These are phyloP conservation scores for Abrostola tripartita DNA, from an alignment of 2,888 invertebrate genomes.

Conservation along the genomic window DNA sequence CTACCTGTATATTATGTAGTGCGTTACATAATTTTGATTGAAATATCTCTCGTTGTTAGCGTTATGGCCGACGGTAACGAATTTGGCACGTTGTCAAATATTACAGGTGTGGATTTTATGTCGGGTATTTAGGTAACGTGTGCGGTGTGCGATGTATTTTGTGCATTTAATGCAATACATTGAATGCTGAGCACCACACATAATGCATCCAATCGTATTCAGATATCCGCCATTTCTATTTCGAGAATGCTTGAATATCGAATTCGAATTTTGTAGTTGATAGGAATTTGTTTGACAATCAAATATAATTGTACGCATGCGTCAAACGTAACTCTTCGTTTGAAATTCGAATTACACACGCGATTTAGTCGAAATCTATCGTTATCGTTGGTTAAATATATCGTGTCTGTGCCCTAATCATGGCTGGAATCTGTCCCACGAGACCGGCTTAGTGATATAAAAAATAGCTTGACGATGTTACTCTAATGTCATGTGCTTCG, in stretches of 20 bases:
- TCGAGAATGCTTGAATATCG: conserved; percentile 24
- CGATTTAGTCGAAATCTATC: conserved; percentile 17
- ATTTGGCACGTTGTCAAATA: conserved; percentile 51
- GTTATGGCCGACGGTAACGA: conserved; percentile 29
- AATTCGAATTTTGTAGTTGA: conserved; percentile 15
- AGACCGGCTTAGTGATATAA: conserved; percentile 14
- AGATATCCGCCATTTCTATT: conserved; percentile 32
- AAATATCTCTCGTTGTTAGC: conserved; percentile 42
- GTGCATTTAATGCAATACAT: conserved; percentile 23
- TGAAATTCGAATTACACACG: conserved; percentile 11
- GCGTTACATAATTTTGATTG: conserved; percentile 51
- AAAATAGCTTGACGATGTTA: conserved; percentile 22
- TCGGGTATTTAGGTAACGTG: conserved; percentile 25
- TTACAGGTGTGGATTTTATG: conserved; percentile 48
- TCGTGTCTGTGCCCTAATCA: conserved; percentile 15
- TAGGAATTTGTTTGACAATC: conserved; percentile 37
- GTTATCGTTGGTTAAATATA: conserved; percentile 16
- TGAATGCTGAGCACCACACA: conserved; percentile 23
- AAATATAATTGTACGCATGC: conserved; percentile 15
- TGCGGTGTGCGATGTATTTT: conserved; percentile 32
- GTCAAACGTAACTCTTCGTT: conserved; percentile 12
- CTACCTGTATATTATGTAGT: conserved; percentile 12
- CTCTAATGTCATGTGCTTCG: conserved; percentile 25
- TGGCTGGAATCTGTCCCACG: conserved; percentile 17
- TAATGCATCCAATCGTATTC: conserved; percentile 28